Evolutionary conservation across 2,113 vertebrate genomes (phyloP).

Genomic region (Lagopus muta): DNA sequence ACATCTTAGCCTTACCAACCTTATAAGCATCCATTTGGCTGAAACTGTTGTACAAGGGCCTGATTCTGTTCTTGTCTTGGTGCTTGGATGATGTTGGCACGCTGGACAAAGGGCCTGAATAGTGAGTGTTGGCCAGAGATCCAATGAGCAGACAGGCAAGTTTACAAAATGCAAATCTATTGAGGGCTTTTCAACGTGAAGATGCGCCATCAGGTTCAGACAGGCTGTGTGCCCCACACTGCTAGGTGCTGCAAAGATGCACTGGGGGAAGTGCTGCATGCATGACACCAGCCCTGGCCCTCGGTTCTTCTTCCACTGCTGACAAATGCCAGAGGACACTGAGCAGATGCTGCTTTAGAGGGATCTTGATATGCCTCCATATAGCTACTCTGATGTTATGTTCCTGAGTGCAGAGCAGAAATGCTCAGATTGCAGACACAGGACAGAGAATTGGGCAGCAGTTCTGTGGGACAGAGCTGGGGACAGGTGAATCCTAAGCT

Average conservation of each 20-base stretch:
- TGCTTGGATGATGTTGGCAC: neutral
- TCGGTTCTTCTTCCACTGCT: neutral
- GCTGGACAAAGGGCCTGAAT: neutral
- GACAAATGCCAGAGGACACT: neutral
- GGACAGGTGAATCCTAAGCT: neutral
- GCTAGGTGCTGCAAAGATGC: neutral
- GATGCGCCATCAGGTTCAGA: neutral
- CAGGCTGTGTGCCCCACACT: neutral
- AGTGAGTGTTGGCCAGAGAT: neutral
- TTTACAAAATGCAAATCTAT: neutral
- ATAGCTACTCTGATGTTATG: neutral
- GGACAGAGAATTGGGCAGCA: neutral
- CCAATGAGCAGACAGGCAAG: neutral
- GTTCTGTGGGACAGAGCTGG: neutral
- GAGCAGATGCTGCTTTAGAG: neutral
- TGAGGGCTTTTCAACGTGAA: neutral
- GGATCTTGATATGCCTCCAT: neutral
- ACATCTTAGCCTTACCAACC: neutral
- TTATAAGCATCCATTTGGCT: neutral
- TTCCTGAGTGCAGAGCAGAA: neutral
- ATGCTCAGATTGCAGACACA: neutral
- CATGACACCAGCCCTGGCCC: neutral
- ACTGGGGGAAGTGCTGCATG: neutral
- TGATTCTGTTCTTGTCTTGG: neutral
- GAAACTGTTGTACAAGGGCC: neutral